phyloP scores from a whole-genome alignment of 2,113 vertebrate species.

The Tragulus kanchil region DNA sequence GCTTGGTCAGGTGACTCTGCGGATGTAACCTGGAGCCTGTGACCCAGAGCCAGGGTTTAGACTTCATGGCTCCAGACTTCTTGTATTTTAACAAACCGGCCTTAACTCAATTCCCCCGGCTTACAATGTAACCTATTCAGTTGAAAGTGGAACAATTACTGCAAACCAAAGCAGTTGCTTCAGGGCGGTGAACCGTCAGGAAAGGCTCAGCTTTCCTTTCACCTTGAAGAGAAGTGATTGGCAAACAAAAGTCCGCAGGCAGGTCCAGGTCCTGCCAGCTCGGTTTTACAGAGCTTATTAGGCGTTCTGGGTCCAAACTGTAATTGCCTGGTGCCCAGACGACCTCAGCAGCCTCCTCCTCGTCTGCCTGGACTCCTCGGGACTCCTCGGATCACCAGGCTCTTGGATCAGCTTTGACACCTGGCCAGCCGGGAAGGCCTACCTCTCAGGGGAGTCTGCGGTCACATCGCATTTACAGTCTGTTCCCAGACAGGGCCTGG shows the following conservation, averaged over 20 bases:
- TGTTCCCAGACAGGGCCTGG: neutral
- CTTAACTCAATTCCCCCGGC: conserved; percentile 16
- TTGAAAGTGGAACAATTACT: conserved; percentile 3
- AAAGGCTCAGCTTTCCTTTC: neutral
- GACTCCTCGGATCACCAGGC: neutral
- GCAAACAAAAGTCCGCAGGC: neutral
- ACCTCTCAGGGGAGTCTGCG: rapidly evolving
- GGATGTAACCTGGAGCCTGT: neutral
- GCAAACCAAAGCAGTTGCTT: neutral
- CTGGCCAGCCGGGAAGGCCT: neutral
- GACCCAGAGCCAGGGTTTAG: neutral
- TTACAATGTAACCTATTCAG: neutral
- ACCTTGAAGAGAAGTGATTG: neutral
- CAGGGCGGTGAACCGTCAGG: neutral
- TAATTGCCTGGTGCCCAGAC: neutral
- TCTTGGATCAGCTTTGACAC: neutral
- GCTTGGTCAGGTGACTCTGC: neutral
- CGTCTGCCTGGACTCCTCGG: neutral
- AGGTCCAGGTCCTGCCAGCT: neutral
- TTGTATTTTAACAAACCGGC: neutral
- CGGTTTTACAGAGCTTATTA: conserved; percentile 19
- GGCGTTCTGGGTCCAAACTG: neutral
- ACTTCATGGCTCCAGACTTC: neutral
- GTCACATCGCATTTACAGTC: rapidly evolving
- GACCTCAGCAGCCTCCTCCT: neutral